Conservation (phyloP, 2,888 invertebrate genomes). For the Idaea aversata region DNA sequence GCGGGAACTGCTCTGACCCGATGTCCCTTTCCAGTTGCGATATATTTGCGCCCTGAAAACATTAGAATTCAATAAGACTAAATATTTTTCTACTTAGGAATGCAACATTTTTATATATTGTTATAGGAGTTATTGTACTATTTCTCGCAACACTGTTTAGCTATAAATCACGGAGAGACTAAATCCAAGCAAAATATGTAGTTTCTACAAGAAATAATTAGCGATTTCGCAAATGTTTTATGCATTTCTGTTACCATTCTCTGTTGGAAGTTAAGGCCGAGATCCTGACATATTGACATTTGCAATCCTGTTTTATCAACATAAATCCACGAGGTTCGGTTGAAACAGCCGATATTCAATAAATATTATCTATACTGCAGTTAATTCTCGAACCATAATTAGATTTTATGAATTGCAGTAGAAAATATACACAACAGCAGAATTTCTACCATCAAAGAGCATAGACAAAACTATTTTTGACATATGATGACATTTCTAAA, state of each 20-base stretch:
- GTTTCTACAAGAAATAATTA: neutral
- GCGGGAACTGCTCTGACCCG: conserved; percentile 98
- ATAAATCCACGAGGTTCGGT: conserved; percentile 53
- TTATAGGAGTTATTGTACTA: neutral
- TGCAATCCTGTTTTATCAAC: conserved; percentile 72
- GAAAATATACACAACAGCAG: conserved; percentile 55
- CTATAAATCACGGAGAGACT: neutral
- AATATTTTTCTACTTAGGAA: neutral
- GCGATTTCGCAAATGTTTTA: neutral
- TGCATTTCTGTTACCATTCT: conserved; percentile 68
- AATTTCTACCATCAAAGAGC: conserved; percentile 28
- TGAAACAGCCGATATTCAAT: conserved; percentile 38
- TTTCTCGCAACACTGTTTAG: neutral
- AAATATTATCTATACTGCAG: conserved; percentile 41
- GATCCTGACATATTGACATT: conserved; percentile 81
- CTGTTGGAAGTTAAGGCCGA: conserved; percentile 80
- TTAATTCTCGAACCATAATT: conserved; percentile 59
- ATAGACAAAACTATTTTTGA: conserved; percentile 9
- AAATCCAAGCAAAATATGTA: neutral
- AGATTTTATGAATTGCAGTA: conserved; percentile 46
- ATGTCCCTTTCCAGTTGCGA: conserved; percentile 99
- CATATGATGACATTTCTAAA: conserved; percentile 2
- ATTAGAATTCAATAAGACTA: conserved; percentile 4
- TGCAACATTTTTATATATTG: neutral
- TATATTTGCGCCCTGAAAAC: conserved; percentile 96